Base-by-base conservation (phyloP, 2,888 invertebrate genomes). In the Leptinotarsa rubiginosa region DNA sequence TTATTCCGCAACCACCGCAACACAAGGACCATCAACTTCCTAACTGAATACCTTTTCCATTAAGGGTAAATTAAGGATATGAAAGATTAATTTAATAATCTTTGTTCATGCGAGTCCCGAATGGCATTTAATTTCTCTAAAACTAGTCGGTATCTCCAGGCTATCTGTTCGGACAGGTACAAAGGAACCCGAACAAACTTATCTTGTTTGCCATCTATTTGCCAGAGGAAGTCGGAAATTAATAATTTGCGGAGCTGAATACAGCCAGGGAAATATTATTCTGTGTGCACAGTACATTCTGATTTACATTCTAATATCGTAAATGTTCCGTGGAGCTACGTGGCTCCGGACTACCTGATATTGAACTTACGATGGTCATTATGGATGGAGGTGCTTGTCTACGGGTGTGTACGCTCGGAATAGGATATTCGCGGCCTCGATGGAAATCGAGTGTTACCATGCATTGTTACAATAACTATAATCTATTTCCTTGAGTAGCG, bases 191-290 rank as follows among this genome's bases (percentile, higher is more conserved):
- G 75, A 78, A 78, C 75, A 79, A 81, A 81, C 81, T 80, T 80
- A 80, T 81, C 80, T 80, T 77, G 76, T 77, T 78, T 73, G 65
- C 77, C 67, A 79, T 80, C 81, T 79, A 79, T 79, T 78, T 78
- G 74, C 73, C 65, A 65, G 73, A 77, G 77, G 77, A 77, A 62
- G 76, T 74, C 75, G 80, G 79, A 80, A 80, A 81, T 81, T 81
- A 80, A 77, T 80, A 78, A 81, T 80, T 80, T 78, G 75, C 76
- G 75, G 76, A 67, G 73, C 65, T 74, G 77, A 79, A 76, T 76
- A 68, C 69, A 67, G 65, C 72, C 65, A 64, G 50, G 73, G 79
- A 77, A 72, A 77, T 76, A 76, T 69, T 72, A 77, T 76, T 72
- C 70, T 71, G 70, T 75, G 69, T 76, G 72, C 71, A 69, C 25